Evolutionary conservation across 2,888 invertebrate genomes (phyloP).

Genomic region (Charanyca ferruginea): DNA sequence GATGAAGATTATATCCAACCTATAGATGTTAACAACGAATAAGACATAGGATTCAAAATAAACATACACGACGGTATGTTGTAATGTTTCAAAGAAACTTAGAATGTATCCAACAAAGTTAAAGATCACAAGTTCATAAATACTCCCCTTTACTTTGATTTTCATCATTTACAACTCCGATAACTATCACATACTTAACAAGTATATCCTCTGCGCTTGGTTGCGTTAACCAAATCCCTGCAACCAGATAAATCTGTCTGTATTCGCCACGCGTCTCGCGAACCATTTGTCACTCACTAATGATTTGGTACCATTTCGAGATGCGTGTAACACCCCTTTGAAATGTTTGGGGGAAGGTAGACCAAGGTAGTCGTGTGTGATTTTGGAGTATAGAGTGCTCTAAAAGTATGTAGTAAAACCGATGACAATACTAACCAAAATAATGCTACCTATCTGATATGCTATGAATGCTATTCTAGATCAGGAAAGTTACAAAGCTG

Average conservation of each 20-base stretch:
- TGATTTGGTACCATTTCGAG: slow-evolving; percentile 59
- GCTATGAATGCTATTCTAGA: too few relatives aligned
- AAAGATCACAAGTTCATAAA: neutral
- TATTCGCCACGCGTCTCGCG: slow-evolving; percentile 56
- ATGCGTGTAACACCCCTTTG: slow-evolving; percentile 54
- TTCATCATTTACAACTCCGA: slow-evolving; percentile 23
- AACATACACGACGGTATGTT: too few relatives aligned
- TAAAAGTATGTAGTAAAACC: slow-evolving; percentile 1
- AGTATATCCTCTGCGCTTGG: slow-evolving; percentile 32
- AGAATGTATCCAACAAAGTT: neutral
- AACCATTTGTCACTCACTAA: slow-evolving; percentile 68
- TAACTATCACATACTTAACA: slow-evolving; percentile 38
- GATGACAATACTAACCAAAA: neutral
- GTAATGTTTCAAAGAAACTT: neutral
- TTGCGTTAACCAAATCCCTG: slow-evolving; percentile 49
- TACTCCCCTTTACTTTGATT: neutral
- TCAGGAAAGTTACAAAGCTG: too few relatives aligned
- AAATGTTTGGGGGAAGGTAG: slow-evolving; percentile 39
- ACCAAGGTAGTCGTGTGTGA: slow-evolving; percentile 21
- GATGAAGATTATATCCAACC: too few relatives aligned
- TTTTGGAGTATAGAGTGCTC: neutral
- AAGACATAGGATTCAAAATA: too few relatives aligned
- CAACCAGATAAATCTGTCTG: slow-evolving; percentile 55
- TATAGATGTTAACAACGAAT: too few relatives aligned
- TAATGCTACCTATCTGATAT: neutral